Percentiles rank a stretch among this genome's conserved stretches.
Evolutionary conservation across 2,888 invertebrate species (phyloP).

Genomic region (Zaprionus bogoriensis): DNA sequence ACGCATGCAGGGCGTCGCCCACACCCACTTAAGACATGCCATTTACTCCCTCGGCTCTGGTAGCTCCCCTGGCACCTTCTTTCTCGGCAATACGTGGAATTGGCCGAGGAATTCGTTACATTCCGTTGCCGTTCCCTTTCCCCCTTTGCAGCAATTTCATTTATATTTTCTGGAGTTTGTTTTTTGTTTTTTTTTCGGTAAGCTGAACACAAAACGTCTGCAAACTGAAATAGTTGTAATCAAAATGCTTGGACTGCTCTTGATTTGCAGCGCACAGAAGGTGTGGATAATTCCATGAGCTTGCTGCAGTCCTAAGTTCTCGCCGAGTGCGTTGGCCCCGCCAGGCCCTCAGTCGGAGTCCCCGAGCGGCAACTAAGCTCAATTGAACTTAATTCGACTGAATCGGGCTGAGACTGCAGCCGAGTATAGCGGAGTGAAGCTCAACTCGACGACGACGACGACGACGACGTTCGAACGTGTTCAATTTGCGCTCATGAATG

Average conservation of each 20-base stretch:
- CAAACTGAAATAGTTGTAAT: constrained; percentile 55
- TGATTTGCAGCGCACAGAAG: constrained; percentile 46
- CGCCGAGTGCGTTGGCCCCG: constrained; percentile 67
- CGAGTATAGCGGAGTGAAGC: constrained; percentile 10
- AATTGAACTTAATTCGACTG: constrained; percentile 60
- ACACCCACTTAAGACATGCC: background rate
- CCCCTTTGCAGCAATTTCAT: constrained; percentile 19
- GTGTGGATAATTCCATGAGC: constrained; percentile 58
- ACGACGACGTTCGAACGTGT: constrained; percentile 65
- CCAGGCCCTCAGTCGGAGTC: constrained; percentile 2
- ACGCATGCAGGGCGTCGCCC: constrained; percentile 1
- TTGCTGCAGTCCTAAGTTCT: constrained; percentile 29
- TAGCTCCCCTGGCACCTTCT: background rate
- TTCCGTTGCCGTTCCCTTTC: constrained; percentile 17
- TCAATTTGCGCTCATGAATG: constrained; percentile 78
- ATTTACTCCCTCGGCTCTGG: background rate
- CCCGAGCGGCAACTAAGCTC: constrained; percentile 42
- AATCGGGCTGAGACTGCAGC: constrained; percentile 39
- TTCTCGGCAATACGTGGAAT: constrained; percentile 49
- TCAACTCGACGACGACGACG: constrained; percentile 21
- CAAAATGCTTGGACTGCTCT: constrained; percentile 55
- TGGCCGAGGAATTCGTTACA: constrained; percentile 52
- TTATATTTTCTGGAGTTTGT: constrained; percentile 11
- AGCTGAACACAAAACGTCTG: constrained; percentile 54
- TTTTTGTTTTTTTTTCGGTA: constrained; percentile 10